Evolutionary conservation across 2,888 invertebrate genomes (phyloP).

Genomic region (Merodon equestris): DNA sequence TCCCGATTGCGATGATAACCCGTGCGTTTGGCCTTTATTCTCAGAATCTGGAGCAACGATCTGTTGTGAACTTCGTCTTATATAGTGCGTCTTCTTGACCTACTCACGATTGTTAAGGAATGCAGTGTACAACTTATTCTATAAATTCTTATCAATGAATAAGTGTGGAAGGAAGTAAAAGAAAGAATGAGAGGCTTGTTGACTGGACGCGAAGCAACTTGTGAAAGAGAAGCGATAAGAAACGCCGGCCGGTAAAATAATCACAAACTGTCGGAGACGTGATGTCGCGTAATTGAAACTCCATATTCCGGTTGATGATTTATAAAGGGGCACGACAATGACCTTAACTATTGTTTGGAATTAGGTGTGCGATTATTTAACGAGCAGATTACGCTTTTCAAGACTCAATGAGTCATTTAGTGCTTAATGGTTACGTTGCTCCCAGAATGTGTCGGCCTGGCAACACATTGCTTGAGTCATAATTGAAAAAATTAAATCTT

Average conservation of each 20-base stretch:
- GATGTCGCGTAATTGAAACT: constrained; percentile 7
- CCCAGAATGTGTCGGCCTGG: too few relatives aligned
- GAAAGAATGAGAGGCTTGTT: background rate
- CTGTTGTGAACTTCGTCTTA: background rate
- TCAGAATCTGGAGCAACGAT: constrained; percentile 18
- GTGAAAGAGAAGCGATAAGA: constrained; percentile 33
- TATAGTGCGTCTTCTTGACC: constrained; percentile 15
- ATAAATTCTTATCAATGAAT: constrained; percentile 17
- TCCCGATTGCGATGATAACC: constrained; percentile 14
- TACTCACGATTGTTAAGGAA: constrained; percentile 8
- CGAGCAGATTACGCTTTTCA: background rate
- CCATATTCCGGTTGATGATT: constrained; percentile 34
- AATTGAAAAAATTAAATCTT: too few relatives aligned
- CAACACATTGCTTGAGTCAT: too few relatives aligned
- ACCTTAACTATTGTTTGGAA: background rate
- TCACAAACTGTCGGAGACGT: constrained; percentile 25
- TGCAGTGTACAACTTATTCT: background rate
- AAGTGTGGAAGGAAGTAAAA: background rate
- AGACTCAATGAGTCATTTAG: too few relatives aligned
- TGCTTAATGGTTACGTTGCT: too few relatives aligned
- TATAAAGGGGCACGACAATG: constrained; percentile 3
- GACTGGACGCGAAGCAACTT: too few relatives aligned
- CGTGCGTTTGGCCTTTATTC: background rate
- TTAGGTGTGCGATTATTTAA: background rate
- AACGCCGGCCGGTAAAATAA: constrained; percentile 42